Evolutionary conservation across 2,888 invertebrate species (phyloP).

Genomic region (Chaetoderma sp.): DNA sequence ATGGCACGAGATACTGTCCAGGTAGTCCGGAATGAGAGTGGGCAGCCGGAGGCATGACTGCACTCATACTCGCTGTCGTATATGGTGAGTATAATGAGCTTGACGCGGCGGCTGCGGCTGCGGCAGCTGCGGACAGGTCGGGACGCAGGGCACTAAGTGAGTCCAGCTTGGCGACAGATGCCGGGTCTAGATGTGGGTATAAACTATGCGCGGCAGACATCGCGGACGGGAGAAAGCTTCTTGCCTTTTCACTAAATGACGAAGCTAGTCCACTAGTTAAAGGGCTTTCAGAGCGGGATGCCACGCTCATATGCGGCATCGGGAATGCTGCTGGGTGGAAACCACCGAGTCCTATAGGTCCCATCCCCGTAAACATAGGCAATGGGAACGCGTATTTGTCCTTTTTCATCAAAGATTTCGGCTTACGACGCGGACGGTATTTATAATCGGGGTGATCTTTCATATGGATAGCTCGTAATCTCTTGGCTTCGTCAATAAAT

Average conservation of each 20-base stretch:
- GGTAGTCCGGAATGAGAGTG: constrained; percentile 49
- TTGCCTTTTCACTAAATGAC: constrained; percentile 34
- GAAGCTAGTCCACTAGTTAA: constrained; percentile 11
- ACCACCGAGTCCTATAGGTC: constrained; percentile 37
- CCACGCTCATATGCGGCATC: too few species aligned
- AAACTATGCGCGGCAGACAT: constrained; percentile 42
- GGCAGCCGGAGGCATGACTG: constrained; percentile 49
- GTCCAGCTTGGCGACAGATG: constrained; percentile 42
- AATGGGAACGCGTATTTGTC: constrained; percentile 77
- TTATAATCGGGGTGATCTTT: constrained; percentile 99
- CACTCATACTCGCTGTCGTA: constrained; percentile 42
- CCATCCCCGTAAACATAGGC: constrained; percentile 57
- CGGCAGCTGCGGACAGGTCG: constrained; percentile 28
- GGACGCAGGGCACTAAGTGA: constrained; percentile 28
- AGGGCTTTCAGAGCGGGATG: constrained; percentile 7
- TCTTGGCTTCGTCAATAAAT: constrained; percentile 98
- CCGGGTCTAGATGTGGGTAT: constrained; percentile 50
- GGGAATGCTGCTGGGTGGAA: constrained; percentile 21
- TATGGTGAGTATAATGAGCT: constrained; percentile 51
- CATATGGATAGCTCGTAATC: constrained; percentile 97
- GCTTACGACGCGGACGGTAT: constrained; percentile 95
- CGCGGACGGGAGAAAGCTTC: constrained; percentile 54
- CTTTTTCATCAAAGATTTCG: constrained; percentile 87
- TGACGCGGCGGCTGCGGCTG: background rate
- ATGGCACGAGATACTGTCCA: constrained; percentile 63